Conservation (phyloP, 1,140 invertebrate genomes). For the Colletes latitarsis region DNA sequence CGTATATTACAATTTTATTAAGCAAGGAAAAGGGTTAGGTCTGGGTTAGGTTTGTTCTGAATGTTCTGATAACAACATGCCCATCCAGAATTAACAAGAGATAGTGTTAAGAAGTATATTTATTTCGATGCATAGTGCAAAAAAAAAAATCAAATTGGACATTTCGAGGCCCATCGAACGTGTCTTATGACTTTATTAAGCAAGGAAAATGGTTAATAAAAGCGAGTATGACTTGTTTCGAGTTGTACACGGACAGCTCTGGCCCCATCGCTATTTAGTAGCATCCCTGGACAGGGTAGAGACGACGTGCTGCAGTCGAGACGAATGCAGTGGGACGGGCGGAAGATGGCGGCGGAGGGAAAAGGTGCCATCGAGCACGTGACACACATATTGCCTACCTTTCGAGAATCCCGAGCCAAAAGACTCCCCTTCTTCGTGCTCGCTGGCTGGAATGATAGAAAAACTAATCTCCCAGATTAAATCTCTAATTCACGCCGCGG, state of each 20-base stretch:
- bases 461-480: slow-evolving; percentile 64
- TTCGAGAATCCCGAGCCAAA: slow-evolving; percentile 59
- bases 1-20: too few species aligned
- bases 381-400: slow-evolving; percentile 71
- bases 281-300: not conserved
- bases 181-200: too few species aligned
- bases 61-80: too few species aligned
- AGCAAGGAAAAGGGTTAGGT: too few species aligned
- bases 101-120: too few species aligned
- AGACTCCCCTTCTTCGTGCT: slow-evolving; percentile 16
- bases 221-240: not conserved
- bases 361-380: slow-evolving; percentile 58
- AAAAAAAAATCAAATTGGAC: too few species aligned
- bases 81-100: too few species aligned
- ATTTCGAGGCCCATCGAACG: too few species aligned
- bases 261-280: not conserved
- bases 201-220: too few species aligned
- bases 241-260: not conserved
- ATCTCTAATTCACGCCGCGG: slow-evolving; percentile 58
- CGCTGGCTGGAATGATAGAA: slow-evolving; percentile 43
- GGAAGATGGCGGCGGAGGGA: slow-evolving; percentile 24
- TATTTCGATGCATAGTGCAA: too few species aligned
- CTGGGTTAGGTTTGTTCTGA: too few species aligned
- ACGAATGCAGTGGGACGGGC: not conserved
- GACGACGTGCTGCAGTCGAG: slow-evolving; percentile 3